Conservation (phyloP, 1,140 invertebrate species). For the Agrypnia vestita region DNA sequence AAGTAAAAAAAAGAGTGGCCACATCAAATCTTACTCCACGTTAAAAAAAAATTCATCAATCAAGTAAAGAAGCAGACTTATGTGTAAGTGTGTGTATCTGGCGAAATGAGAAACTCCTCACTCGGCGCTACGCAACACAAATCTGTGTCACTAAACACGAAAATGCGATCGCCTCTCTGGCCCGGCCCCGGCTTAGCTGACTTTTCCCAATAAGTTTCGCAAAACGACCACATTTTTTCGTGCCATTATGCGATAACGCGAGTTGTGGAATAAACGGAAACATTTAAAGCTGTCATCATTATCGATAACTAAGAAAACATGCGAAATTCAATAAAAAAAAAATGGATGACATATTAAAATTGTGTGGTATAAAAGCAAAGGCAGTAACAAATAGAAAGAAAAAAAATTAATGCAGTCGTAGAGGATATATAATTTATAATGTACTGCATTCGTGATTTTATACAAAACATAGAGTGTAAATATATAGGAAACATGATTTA, state of each 20-base stretch:
- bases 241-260: not conserved
- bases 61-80: not conserved
- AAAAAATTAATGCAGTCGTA: no score
- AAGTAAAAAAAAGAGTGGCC: not conserved
- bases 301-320: no score
- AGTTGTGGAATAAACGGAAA: constrained; percentile 8
- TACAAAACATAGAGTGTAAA: no score
- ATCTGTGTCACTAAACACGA: constrained; percentile 58
- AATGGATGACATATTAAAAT: no score
- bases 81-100: not conserved
- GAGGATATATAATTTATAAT: no score
- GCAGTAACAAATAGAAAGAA: no score
- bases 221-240: constrained; percentile 8
- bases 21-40: constrained; percentile 10
- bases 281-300: not conserved
- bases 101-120: constrained; percentile 4
- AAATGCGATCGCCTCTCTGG: constrained; percentile 51
- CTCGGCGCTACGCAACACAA: constrained; percentile 40
- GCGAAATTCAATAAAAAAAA: no score
- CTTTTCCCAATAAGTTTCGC: constrained; percentile 38
- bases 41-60: constrained; percentile 11
- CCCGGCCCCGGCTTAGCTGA: not conserved
- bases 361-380: no score
- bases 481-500: no score
- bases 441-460: no score